Percentiles rank a stretch among this genome's conserved stretches.
Conservation (phyloP, 2,888 invertebrate genomes). For the Ganaspis brasiliensis region DNA sequence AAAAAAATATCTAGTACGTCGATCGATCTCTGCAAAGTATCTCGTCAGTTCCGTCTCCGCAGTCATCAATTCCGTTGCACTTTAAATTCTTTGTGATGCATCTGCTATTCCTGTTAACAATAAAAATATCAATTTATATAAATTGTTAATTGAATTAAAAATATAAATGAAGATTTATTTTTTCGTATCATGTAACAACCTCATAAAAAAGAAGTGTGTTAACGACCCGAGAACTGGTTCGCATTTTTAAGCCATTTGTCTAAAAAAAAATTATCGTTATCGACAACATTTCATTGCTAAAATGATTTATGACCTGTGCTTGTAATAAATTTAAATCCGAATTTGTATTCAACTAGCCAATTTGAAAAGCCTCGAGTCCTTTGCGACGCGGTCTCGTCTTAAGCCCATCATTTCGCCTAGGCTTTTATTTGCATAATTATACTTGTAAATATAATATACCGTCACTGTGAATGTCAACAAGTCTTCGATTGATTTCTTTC, state of each 20-base stretch:
- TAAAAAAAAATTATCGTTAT: constrained; percentile 4
- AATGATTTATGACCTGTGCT: constrained; percentile 16
- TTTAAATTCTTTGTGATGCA: constrained; percentile 84
- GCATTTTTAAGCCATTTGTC: background rate
- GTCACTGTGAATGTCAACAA: constrained; percentile 32
- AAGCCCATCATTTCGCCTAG: constrained; percentile 36
- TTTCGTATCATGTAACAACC: background rate
- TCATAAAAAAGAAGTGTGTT: constrained; percentile 19
- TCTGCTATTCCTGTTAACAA: constrained; percentile 82
- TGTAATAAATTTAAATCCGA: constrained; percentile 42
- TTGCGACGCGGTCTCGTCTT: constrained; percentile 18
- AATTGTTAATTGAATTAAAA: background rate
- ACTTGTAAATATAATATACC: constrained; percentile 57
- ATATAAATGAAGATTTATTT: background rate
- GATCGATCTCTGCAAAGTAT: constrained; percentile 78
- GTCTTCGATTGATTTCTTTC: constrained; percentile 33
- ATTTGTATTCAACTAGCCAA: constrained; percentile 33
- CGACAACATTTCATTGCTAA: constrained; percentile 30
- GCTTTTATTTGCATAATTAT: constrained; percentile 58
- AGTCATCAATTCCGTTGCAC: constrained; percentile 87
- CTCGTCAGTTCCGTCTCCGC: constrained; percentile 87
- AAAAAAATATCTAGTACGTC: constrained; percentile 59
- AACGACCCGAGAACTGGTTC: constrained; percentile 9
- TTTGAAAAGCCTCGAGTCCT: constrained; percentile 11
- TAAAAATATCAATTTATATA: background rate